phyloP scores from a whole-genome alignment of 2,797 vertebrate species.

The Allobates femoralis region DNA sequence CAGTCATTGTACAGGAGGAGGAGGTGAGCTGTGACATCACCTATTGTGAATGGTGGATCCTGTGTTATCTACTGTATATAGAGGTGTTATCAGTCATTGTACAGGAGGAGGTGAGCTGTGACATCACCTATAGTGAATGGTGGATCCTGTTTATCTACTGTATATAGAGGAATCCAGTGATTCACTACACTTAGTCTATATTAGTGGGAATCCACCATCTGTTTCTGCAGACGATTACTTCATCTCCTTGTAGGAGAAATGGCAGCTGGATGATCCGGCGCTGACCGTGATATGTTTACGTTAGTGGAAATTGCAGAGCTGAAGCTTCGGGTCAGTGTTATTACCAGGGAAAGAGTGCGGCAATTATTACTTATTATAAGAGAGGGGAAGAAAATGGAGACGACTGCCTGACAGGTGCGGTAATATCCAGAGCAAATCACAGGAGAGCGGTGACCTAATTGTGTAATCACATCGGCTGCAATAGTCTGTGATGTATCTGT shows the following conservation, averaged over 20 bases:
- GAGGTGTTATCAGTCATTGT: too few relatives aligned
- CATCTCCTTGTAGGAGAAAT: background rate
- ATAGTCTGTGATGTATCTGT: background rate
- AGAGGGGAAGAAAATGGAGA: background rate
- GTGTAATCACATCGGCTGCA: background rate
- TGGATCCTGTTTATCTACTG: too few relatives aligned
- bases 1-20: too few relatives aligned
- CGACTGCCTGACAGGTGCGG: background rate
- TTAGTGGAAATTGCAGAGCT: background rate
- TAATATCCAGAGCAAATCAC: background rate
- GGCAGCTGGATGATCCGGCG: background rate
- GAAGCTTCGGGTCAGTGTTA: background rate
- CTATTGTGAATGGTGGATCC: too few relatives aligned
- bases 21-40: too few relatives aligned
- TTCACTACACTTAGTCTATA: background rate
- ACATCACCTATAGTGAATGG: too few relatives aligned
- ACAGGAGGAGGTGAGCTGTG: too few relatives aligned
- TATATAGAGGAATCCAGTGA: too few relatives aligned
- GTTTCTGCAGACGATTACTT: constrained; percentile 24
- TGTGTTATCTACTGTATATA: too few relatives aligned
- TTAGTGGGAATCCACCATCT: constrained; percentile 4
- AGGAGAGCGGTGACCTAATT: background rate
- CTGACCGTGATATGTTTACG: constrained; percentile 19
- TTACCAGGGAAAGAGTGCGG: too few relatives aligned
- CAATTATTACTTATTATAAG: constrained; percentile 22